A percentile compares a stretch with the other conserved stretches of the same genome.
These are phyloP conservation scores for Apoda limacodes DNA, from an alignment of 2,888 invertebrate species.

Conservation along the genomic window DNA sequence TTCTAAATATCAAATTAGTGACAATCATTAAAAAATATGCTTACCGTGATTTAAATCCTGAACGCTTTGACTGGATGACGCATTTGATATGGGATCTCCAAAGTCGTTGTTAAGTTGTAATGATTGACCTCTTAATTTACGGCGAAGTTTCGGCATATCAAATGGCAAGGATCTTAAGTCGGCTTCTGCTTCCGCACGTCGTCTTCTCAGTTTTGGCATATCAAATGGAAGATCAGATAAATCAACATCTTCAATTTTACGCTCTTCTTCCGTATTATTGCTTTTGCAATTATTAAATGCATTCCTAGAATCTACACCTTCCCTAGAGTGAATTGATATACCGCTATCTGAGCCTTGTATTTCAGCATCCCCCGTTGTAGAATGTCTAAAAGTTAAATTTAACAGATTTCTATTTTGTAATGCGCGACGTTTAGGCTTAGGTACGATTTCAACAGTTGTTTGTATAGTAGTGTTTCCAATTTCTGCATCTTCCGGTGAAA, in stretches of 20 bases:
- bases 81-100: constrained; percentile 80
- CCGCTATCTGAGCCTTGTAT: constrained; percentile 90
- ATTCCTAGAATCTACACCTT: constrained; percentile 78
- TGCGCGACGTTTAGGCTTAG: constrained; percentile 74
- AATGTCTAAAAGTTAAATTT: constrained; percentile 74
- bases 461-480: constrained; percentile 49
- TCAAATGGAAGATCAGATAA: constrained; percentile 87
- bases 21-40: constrained; percentile 34
- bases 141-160: constrained; percentile 90
- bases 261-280: constrained; percentile 63
- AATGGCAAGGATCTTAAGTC: constrained; percentile 87
- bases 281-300: constrained; percentile 73
- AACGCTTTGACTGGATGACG: constrained; percentile 85
- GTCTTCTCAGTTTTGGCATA: constrained; percentile 87
- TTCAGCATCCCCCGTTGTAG: constrained; percentile 76
- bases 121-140: constrained; percentile 76
- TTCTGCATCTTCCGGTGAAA: constrained; percentile 76
- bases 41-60: constrained; percentile 78
- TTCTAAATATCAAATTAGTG: constrained; percentile 4
- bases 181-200: constrained; percentile 79
- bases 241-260: constrained; percentile 72
- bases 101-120: constrained; percentile 73
- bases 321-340: constrained; percentile 86
- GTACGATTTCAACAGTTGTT: constrained; percentile 59
- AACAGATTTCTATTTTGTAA: constrained; percentile 83